These are phyloP conservation scores for Hemichromis elongatus DNA, from an alignment of 2,113 vertebrate species.

Conservation along the genomic window DNA sequence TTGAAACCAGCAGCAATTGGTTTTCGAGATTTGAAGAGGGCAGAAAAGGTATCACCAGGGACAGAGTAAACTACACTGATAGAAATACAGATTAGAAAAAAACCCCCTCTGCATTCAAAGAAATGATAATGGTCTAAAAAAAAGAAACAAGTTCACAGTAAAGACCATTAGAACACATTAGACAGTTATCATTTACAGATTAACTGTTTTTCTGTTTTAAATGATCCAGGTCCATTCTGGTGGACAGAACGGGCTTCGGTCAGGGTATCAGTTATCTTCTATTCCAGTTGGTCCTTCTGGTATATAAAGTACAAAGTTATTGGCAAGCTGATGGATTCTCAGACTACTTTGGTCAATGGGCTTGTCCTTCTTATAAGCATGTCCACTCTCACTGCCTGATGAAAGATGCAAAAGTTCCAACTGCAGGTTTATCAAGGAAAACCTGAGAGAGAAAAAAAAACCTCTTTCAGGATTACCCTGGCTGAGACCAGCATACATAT, in stretches of 20 bases:
- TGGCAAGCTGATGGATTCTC: not conserved
- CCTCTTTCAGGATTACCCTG: not conserved
- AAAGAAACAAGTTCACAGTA: not conserved
- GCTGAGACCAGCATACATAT: not conserved
- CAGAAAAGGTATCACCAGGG: not conserved
- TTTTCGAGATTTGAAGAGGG: not conserved
- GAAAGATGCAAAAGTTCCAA: not conserved
- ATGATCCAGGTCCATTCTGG: not conserved
- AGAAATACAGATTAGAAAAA: not conserved
- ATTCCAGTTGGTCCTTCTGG: not conserved
- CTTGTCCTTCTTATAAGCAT: not conserved
- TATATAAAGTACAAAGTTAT: not conserved
- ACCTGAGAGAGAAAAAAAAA: not conserved
- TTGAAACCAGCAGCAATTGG: not conserved
- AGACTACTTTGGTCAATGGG: not conserved
- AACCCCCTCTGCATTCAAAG: not conserved
- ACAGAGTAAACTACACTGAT: not conserved
- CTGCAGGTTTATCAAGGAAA: not conserved
- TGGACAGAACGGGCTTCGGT: not conserved
- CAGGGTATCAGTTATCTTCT: not conserved
- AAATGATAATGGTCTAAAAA: not conserved
- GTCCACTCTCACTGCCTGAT: not conserved
- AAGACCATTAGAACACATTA: not conserved
- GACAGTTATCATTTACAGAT: not conserved
- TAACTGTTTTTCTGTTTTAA: not conserved